Evolutionary conservation across 2,888 invertebrate species (phyloP), one percentile per base, ranked within the genome.

Genomic region (Megaustenia siamemsis): DNA sequence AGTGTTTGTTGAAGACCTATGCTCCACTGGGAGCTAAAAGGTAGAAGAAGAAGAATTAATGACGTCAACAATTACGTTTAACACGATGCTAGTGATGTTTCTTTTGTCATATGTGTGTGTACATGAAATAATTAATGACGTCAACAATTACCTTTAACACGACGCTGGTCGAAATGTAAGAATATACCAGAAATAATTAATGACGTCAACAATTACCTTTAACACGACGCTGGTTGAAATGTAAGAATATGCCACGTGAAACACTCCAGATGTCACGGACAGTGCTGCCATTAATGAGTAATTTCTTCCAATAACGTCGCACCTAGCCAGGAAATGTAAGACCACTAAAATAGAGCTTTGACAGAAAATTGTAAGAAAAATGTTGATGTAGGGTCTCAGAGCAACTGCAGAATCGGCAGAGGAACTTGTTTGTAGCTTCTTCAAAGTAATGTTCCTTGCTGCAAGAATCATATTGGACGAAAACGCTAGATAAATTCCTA

Each of bases 191-290:
- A n/a, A n/a, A n/a, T n/a, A n/a, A n/a, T n/a, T n/a, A n/a, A n/a
- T n/a, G n/a, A n/a, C n/a, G n/a, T 45, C 12, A 6, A 21, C 24
- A 68, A 32, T 40, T 56, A 78, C 78, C 40, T 78, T 78, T 40
- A 86, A 82, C 1, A 89, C 88, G 32, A 88, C 53, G 35, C 35
- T 83, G 0, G 88, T 88, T 21, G 88, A 88, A 6, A 89, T 82
- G 78, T 88, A 88, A 12, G 89, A 88, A 79, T 89, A 89, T 3
- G 68, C 35, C 10, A 89, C 88, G 79, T 89, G 89, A 75, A 87
- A 88, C 10, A 85, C 18, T 15, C 87, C 81, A n/a, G 88, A 89
- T 15, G 77, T 32, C 8, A 75, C 1, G 35, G 32, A 28, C 2
- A 75, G 75, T 75, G 6, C 75, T 28, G 75, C 32, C 8, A 49